phyloP scores from a whole-genome alignment of 2,888 invertebrate species.

The Agapostemon virescens region DNA sequence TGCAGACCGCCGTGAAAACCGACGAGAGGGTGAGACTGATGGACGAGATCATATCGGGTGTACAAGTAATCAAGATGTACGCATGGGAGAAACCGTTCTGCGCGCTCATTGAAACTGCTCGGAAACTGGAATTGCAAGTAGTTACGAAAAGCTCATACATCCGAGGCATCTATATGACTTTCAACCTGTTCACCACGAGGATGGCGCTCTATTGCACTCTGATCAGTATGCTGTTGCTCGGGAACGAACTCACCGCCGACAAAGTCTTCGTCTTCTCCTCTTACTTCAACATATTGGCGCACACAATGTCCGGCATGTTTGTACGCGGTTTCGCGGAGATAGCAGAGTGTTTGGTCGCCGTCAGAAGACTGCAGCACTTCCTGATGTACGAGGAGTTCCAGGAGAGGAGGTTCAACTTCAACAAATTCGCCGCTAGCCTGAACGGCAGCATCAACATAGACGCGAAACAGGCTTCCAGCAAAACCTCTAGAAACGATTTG shows the following conservation, averaged over 20 bases:
- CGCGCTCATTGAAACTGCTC: constrained; percentile 83
- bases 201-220: constrained; percentile 89
- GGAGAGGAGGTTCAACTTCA: constrained; percentile 43
- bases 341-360: constrained; percentile 82
- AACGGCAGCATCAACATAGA: constrained; percentile 68
- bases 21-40: constrained; percentile 89
- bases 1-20: constrained; percentile 83
- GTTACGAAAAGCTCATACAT: constrained; percentile 85
- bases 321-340: constrained; percentile 82
- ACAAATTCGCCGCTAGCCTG: constrained; percentile 49
- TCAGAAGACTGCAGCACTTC: constrained; percentile 80
- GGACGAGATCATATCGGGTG: constrained; percentile 89
- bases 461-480: constrained; percentile 59
- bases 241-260: constrained; percentile 86
- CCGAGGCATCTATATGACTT: constrained; percentile 86
- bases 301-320: constrained; percentile 84
- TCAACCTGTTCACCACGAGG: constrained; percentile 91
- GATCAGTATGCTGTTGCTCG: constrained; percentile 85
- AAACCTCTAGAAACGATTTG: constrained; percentile 68
- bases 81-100: constrained; percentile 89
- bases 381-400: constrained; percentile 79
- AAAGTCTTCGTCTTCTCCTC: constrained; percentile 84
- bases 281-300: constrained; percentile 82
- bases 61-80: constrained; percentile 90
- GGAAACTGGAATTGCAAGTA: constrained; percentile 82